Conservation (phyloP, 1,140 invertebrate species). For the Dreissena rostriformis region DNA sequence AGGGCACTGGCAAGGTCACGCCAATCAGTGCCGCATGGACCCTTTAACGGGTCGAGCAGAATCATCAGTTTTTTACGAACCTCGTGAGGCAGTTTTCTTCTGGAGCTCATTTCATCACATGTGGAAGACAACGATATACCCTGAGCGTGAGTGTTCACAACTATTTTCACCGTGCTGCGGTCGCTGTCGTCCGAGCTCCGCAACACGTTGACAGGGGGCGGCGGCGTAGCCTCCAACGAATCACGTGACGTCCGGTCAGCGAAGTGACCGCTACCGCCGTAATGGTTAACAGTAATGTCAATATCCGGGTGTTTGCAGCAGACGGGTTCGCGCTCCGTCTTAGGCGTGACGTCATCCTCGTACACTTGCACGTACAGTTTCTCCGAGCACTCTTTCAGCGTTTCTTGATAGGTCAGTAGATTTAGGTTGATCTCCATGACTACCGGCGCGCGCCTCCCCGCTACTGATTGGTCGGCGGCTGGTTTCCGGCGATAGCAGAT, state of each 20-base stretch:
- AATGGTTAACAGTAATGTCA: constrained; percentile 29
- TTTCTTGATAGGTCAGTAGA: constrained; percentile 62
- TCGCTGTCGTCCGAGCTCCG: not conserved
- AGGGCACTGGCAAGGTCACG: constrained; percentile 39
- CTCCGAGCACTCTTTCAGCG: constrained; percentile 57
- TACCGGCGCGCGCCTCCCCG: not conserved
- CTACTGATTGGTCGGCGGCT: not conserved
- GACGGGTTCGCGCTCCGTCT: not conserved
- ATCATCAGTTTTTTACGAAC: constrained; percentile 7
- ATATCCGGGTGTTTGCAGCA: constrained; percentile 32
- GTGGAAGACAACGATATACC: not conserved
- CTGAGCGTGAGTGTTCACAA: not conserved
- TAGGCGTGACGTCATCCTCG: constrained; percentile 31
- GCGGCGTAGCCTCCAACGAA: not conserved
- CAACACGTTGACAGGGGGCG: not conserved
- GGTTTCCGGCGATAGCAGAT: constrained; percentile 62
- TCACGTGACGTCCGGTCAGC: not conserved
- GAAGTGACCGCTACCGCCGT: constrained; percentile 13
- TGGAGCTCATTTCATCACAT: not conserved
- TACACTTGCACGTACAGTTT: constrained; percentile 61
- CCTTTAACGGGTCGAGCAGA: constrained; percentile 41
- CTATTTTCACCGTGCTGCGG: not conserved
- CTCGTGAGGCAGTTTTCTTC: not conserved
- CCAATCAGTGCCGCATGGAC: constrained; percentile 56
- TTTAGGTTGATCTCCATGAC: constrained; percentile 64